Conservation (phyloP, 2,797 vertebrate genomes). For the Trematomus bernacchii region DNA sequence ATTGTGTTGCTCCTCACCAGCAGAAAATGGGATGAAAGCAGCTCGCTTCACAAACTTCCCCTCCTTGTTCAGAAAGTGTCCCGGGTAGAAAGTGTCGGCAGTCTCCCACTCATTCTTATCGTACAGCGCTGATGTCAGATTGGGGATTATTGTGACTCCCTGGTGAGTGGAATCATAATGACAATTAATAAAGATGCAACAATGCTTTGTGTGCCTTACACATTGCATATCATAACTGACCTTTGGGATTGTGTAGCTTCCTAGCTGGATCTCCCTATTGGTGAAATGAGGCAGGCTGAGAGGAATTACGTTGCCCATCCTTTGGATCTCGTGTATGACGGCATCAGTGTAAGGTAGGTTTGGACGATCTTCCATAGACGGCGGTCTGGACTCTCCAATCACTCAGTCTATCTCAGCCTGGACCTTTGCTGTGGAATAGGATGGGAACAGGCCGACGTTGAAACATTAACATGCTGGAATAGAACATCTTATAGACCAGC, state of each 20-base stretch:
- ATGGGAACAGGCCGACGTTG: background rate
- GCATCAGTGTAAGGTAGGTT: conserved; percentile 69
- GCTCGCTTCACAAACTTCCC: conserved; percentile 86
- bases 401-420: conserved; percentile 67
- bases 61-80: conserved; percentile 86
- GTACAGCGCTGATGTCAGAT: conserved; percentile 82
- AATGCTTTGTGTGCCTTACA: too few species aligned
- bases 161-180: conserved; percentile 44
- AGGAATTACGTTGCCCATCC: conserved; percentile 59
- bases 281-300: conserved; percentile 52
- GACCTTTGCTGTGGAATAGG: conserved; percentile 54
- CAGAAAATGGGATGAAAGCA: conserved; percentile 84
- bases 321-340: conserved; percentile 72
- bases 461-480: background rate
- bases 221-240: conserved; percentile 35
- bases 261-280: conserved; percentile 48
- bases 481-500: too few species aligned
- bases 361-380: conserved; percentile 51
- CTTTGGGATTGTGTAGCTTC: conserved; percentile 64
- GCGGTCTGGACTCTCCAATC: conserved; percentile 60
- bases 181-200: too few species aligned
- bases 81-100: conserved; percentile 85
- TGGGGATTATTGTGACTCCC: conserved; percentile 71
- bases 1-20: conserved; percentile 33
- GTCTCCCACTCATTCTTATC: conserved; percentile 87